Percentiles rank a stretch among this genome's conserved stretches.
Evolutionary conservation across 1,140 invertebrate species (phyloP).

Genomic region (Rhagoletis zephyria): DNA sequence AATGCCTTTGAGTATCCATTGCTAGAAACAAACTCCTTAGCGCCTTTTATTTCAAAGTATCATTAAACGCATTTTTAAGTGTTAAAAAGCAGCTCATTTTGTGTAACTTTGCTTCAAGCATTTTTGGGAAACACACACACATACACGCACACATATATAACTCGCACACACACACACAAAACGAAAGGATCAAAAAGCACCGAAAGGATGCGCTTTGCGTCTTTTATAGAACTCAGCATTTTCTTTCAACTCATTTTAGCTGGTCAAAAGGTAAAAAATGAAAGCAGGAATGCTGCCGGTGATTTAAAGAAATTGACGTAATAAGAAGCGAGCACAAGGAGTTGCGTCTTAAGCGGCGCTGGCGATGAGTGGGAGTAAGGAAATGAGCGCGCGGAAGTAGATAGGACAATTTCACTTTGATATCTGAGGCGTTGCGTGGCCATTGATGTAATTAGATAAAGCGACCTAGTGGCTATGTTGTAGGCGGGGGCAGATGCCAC

Average conservation of each 20-base stretch:
- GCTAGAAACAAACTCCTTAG: conserved; percentile 57
- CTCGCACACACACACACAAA: neutral
- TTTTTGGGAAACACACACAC: neutral
- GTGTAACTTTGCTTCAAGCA: conserved; percentile 39
- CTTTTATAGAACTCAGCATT: neutral
- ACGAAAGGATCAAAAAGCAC: conserved; percentile 43
- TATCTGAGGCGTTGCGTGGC: conserved; percentile 47
- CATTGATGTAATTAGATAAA: conserved; percentile 53
- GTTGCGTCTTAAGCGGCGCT: neutral
- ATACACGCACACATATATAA: too few relatives aligned
- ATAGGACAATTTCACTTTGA: conserved; percentile 50
- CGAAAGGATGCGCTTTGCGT: conserved; percentile 22
- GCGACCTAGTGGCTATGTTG: conserved; percentile 25
- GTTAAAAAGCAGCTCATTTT: conserved; percentile 58
- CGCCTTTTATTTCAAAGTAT: conserved; percentile 71
- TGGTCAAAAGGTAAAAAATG: conserved; percentile 27
- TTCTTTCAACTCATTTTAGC: neutral
- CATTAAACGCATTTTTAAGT: conserved; percentile 63
- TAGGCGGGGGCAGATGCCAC: neutral
- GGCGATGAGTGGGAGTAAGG: neutral
- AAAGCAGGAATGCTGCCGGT: neutral
- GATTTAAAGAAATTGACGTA: conserved; percentile 54
- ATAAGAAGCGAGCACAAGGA: conserved; percentile 22
- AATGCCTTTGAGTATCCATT: conserved; percentile 55
- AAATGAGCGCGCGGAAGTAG: conserved; percentile 7